A percentile compares a stretch with the other conserved stretches of the same genome.
These are phyloP conservation scores for Glyphotaelius pellucidus DNA, from an alignment of 2,888 invertebrate genomes.

Conservation along the genomic window DNA sequence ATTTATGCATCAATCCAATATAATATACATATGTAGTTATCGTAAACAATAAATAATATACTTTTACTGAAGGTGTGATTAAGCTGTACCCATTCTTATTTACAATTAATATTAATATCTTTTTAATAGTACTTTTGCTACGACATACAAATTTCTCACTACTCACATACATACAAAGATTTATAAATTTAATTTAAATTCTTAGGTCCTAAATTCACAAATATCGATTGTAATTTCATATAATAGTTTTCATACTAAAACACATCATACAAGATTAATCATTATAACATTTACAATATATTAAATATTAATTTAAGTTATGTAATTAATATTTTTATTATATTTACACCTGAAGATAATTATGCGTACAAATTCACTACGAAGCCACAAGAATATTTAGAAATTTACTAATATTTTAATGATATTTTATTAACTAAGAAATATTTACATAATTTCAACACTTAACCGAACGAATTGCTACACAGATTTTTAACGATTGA, in stretches of 20 bases:
- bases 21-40: not conserved
- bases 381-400: conserved; percentile 16
- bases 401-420: conserved; percentile 11
- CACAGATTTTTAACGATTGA: conserved; percentile 11
- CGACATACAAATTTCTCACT: conserved; percentile 27
- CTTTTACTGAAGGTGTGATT: not conserved
- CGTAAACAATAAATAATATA: not conserved
- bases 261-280: not conserved
- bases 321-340: not conserved
- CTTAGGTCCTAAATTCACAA: not conserved
- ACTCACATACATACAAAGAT: conserved; percentile 8
- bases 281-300: conserved; percentile 9
- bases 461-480: conserved; percentile 23
- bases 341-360: not conserved
- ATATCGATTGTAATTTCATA: conserved; percentile 22
- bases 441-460: conserved; percentile 38
- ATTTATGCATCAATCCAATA: not conserved
- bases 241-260: not conserved
- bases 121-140: conserved; percentile 23
- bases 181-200: conserved; percentile 14
- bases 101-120: not conserved
- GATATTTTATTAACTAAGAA: conserved; percentile 23
- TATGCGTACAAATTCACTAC: conserved; percentile 19
- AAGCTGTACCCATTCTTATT: not conserved
- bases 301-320: not conserved